A percentile compares a stretch with the other conserved stretches of the same genome.
Conservation (phyloP, 1,140 invertebrate genomes). For the Tribolium castaneum region DNA sequence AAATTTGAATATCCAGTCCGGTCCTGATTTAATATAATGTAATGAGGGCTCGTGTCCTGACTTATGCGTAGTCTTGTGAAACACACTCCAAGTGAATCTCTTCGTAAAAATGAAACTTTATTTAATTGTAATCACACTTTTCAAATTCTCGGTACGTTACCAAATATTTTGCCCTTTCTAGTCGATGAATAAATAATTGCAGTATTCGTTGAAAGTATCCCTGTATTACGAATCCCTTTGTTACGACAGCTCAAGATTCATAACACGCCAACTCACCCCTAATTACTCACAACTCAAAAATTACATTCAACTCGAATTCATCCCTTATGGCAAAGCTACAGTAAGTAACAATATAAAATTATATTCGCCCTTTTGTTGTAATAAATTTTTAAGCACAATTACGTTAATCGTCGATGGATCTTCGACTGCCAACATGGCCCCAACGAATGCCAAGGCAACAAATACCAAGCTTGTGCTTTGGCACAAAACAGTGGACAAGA, state of each 20-base stretch:
- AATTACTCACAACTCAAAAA: slow-evolving; percentile 64
- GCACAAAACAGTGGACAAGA: slow-evolving; percentile 63
- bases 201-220: slow-evolving; percentile 48
- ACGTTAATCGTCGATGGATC: slow-evolving; percentile 59
- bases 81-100: too few species aligned
- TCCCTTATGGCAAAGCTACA: slow-evolving; percentile 84
- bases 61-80: too few species aligned
- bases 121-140: not conserved
- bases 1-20: too few species aligned
- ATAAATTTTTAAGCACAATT: not conserved
- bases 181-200: slow-evolving; percentile 6
- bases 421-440: slow-evolving; percentile 78
- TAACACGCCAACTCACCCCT: slow-evolving; percentile 67
- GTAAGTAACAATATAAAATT: slow-evolving; percentile 63
- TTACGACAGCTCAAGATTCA: slow-evolving; percentile 78
- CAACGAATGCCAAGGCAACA: slow-evolving; percentile 74
- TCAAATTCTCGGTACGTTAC: too few species aligned
- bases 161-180: too few species aligned
- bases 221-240: slow-evolving; percentile 86
- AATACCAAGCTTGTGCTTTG: slow-evolving; percentile 73
- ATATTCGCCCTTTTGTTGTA: not conserved
- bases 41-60: too few species aligned
- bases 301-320: slow-evolving; percentile 68
- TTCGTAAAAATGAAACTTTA: not conserved
- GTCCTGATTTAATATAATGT: too few species aligned